A percentile compares a stretch with the other conserved stretches of the same genome.
These are phyloP conservation scores for Lycorma delicatula DNA, from an alignment of 1,140 invertebrate genomes.

Conservation along the genomic window DNA sequence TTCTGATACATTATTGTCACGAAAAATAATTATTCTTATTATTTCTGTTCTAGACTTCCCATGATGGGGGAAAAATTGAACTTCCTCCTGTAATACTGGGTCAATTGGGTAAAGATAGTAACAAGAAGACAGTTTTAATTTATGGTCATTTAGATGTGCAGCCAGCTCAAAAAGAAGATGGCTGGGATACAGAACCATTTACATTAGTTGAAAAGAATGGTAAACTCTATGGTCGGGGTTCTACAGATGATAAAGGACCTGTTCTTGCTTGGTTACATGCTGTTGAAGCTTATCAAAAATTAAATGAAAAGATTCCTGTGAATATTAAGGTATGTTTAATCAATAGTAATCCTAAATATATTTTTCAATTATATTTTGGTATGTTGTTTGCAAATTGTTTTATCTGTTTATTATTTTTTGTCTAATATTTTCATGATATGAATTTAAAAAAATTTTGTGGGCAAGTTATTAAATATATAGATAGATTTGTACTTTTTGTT, in stretches of 20 bases:
- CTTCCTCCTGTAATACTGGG: conserved; percentile 87
- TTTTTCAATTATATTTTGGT: no score
- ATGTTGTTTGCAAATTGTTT: no score
- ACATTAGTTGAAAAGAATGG: conserved; percentile 76
- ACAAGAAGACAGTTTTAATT: conserved; percentile 85
- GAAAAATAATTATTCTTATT: background rate
- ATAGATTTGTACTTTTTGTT: no score
- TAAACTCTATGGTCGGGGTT: conserved; percentile 86
- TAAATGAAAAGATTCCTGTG: conserved; percentile 65
- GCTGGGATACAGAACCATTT: conserved; percentile 95
- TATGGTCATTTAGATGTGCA: conserved; percentile 99
- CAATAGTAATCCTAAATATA: no score
- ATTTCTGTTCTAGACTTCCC: conserved; percentile 44
- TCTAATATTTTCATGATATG: no score
- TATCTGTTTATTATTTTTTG: no score
- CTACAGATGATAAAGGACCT: conserved; percentile 91
- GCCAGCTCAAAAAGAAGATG: conserved; percentile 83
- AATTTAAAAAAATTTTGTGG: no score
- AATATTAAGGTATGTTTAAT: conserved; percentile 68
- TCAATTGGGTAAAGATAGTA: conserved; percentile 68
- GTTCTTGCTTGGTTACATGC: conserved; percentile 91
- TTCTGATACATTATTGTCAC: background rate
- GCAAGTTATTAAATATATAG: no score
- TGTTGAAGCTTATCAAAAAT: conserved; percentile 76
- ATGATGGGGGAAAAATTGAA: conserved; percentile 59